Base-by-base conservation (phyloP, 2,797 vertebrate species). In the Sphenodon punctatus region DNA sequence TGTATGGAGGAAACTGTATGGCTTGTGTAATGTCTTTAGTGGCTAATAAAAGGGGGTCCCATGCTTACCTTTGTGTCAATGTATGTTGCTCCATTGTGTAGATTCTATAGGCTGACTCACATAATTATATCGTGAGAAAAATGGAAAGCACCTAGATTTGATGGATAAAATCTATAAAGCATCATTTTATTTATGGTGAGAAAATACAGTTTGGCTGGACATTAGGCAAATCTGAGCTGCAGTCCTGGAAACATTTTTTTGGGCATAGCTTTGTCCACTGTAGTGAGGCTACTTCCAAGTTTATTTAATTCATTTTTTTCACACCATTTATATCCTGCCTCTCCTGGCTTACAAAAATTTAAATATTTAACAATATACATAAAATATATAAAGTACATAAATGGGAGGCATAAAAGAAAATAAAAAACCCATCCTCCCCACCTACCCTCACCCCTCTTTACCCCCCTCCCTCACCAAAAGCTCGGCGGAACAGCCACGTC, bases 41-140 rank as follows among this genome's bases (percentile, higher is more conserved):
- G 67, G 42, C 7, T 71, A 77, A 80, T 45, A 71, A 53, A 81
- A 86, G 34, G 61, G 75, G 65, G 84, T 80, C 38, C 5, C 30
- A 72, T 23, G 19, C 14, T 72, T 55, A 88, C 73, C 82, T 86
- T 53, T 23, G 45, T 70, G 45, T 25, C 87, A 82, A 82, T 80
- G 85, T 79, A 5, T 55, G 65, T 69, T 71, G 42, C 77, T 84
- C 91, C 75, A 0, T 75, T 81, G 78, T 59, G 82, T 67, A 32
- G 84, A 60, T 85, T 67, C 61, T 70, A 45, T 34, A 36, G 1
- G 55, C 66, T 92, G 91, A 93, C 69, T 95, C 90, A 90, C 46
- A 36, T 42, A 87, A 87, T 94, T 92, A 92, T 63, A 67, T 91
- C 90, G 90, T 93, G 91, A 82, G 93, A 94, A 94, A 71, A 55